These are phyloP conservation scores for Eubasilissa splendida DNA, from an alignment of 2,888 invertebrate species.

Conservation along the genomic window DNA sequence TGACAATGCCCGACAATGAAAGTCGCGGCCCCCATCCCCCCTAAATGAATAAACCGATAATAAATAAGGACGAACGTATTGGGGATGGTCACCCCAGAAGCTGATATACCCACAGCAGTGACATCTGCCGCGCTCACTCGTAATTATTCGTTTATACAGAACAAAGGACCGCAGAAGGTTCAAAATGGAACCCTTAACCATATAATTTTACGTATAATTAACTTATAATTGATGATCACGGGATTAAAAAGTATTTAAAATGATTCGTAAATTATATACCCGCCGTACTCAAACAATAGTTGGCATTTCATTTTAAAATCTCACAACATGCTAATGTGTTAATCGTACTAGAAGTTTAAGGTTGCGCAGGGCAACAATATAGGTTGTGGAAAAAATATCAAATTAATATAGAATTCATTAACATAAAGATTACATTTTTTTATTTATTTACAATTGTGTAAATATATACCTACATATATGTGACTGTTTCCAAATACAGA, in stretches of 20 bases:
- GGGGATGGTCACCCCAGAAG: constrained; percentile 46
- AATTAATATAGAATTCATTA: background rate
- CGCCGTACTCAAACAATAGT: constrained; percentile 12
- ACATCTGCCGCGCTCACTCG: constrained; percentile 53
- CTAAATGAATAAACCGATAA: constrained; percentile 54
- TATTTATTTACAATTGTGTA: background rate
- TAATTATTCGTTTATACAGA: constrained; percentile 50
- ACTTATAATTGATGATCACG: constrained; percentile 40
- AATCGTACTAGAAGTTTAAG: background rate
- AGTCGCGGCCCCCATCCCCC: constrained; percentile 56
- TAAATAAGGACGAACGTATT: constrained; percentile 56
- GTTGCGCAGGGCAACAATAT: background rate
- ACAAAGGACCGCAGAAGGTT: constrained; percentile 39
- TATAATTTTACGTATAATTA: constrained; percentile 47
- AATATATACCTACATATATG: no score
- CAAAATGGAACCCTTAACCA: constrained; percentile 32
- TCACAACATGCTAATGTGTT: background rate
- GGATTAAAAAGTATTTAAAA: constrained; percentile 19
- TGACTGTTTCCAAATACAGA: no score
- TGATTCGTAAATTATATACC: constrained; percentile 20
- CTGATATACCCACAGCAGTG: constrained; percentile 41
- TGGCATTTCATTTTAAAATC: constrained; percentile 30
- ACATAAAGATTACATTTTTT: background rate
- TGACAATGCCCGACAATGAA: constrained; percentile 55
- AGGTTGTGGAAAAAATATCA: background rate